phyloP scores from a whole-genome alignment of 2,797 vertebrate genomes.

The Cyclura pinguis region DNA sequence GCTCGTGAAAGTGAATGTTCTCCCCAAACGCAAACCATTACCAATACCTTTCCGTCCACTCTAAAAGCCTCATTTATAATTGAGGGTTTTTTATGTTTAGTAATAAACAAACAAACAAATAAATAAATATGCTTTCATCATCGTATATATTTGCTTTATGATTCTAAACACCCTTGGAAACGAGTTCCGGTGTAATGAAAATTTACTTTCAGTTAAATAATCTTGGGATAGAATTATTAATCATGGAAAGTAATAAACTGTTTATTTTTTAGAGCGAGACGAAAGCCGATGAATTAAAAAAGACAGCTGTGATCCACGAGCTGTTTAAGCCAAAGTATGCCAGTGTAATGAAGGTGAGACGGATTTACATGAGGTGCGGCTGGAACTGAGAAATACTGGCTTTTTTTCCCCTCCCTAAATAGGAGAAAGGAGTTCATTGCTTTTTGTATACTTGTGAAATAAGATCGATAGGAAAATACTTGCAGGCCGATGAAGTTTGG shows the following conservation, averaged over 20 bases:
- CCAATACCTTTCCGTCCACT: neutral
- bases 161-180: neutral
- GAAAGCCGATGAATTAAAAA: neutral
- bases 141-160: neutral
- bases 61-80: neutral
- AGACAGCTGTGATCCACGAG: neutral
- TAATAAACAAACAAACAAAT: no score
- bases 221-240: neutral
- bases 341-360: neutral
- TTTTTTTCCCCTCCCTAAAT: neutral
- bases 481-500: neutral
- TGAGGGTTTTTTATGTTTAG: neutral
- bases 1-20: neutral
- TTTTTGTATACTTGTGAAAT: neutral
- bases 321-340: neutral
- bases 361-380: neutral
- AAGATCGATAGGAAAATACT: neutral
- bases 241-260: neutral
- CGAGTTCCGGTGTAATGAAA: neutral
- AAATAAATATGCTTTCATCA: neutral
- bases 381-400: neutral
- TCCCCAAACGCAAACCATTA: neutral
- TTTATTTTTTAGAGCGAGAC: neutral
- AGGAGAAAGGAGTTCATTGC: neutral
- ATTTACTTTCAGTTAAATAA: neutral